These are phyloP conservation scores for Eupithecia subumbrata DNA, from an alignment of 2,888 invertebrate species.

Conservation along the genomic window DNA sequence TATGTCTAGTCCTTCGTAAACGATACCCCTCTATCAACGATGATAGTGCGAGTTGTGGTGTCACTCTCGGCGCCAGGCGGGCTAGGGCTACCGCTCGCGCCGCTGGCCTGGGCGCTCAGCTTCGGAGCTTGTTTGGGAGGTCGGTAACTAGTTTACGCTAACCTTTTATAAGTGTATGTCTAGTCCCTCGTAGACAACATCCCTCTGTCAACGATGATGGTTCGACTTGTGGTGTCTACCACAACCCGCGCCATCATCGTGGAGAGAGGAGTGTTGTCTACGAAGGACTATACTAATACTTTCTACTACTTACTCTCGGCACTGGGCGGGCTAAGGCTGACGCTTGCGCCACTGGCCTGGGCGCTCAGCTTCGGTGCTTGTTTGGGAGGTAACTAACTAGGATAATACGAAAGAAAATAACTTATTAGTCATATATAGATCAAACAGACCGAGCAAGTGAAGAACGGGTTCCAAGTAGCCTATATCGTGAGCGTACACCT, in stretches of 20 bases:
- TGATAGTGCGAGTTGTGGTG: constrained; percentile 94
- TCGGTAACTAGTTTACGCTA: too few species aligned
- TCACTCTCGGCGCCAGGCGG: constrained; percentile 87
- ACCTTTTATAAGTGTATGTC: too few species aligned
- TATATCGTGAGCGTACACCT: too few species aligned
- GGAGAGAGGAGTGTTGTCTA: too few species aligned
- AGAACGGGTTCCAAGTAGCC: too few species aligned
- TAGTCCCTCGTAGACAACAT: constrained; percentile 93
- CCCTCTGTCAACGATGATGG: constrained; percentile 96
- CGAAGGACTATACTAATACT: too few species aligned
- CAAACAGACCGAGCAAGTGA: too few species aligned
- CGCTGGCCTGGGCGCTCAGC: constrained; percentile 93
- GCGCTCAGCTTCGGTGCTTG: constrained; percentile 90
- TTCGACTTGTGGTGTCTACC: constrained; percentile 89
- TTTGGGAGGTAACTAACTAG: too few species aligned
- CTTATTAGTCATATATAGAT: too few species aligned
- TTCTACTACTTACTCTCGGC: too few species aligned
- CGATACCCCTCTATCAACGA: constrained; percentile 96
- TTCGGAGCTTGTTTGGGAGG: constrained; percentile 82
- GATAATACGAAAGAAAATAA: too few species aligned
- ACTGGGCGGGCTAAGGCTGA: constrained; percentile 87
- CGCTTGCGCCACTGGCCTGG: constrained; percentile 93
- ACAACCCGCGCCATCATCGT: too few species aligned
- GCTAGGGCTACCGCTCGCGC: constrained; percentile 89
- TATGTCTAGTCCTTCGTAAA: constrained; percentile 86